Evolutionary conservation across 2,888 invertebrate species (phyloP), one percentile per base, ranked within the genome.

Genomic region (Dicycla oo): DNA sequence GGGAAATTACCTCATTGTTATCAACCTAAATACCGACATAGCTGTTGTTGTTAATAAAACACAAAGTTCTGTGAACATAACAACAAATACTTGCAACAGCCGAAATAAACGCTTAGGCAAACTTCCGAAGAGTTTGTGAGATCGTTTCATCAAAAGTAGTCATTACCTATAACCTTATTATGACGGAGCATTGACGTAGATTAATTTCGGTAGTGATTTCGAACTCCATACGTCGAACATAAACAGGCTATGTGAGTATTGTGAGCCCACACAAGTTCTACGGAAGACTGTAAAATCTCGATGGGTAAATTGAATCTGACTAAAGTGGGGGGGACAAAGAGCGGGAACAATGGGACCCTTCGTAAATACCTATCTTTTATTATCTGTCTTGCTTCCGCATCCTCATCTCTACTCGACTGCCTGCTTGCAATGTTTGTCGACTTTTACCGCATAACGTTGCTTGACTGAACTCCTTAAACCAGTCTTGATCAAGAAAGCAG

Each of bases 321-420:
- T 86, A 74, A 81, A 89, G 87, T 78, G 74, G 78, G 86, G 74
- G 78, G 86, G 84, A 91, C 91, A 90, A 90, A 87, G 88, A 86
- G 80, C 82, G 74, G 84, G 84, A 86, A 92, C 91, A 92, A 91
- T 90, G 85, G 85, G 76, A 80, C 81, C 85, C 87, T 89, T 87
- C 73, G 90, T 89, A 91, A 92, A 91, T 90, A 91, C 89, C 90
- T 88, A 91, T 89, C 90, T 88, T 89, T 90, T 91, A 90, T 89
- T 88, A 88, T 89, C 85, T 82, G 81, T 77, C 83, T 83, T 84
- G 82, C 83, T 88, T 88, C 86, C 88, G 85, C 86, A 77, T 86
- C 87, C 83, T 81, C 73, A 67, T 72, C 69, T 30, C 65, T 72
- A 63, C 74, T 82, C 75, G 63, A 70, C 66, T 79, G 77, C 77